Evolutionary conservation across 2,797 vertebrate species (phyloP).

Genomic region (Anas acuta): DNA sequence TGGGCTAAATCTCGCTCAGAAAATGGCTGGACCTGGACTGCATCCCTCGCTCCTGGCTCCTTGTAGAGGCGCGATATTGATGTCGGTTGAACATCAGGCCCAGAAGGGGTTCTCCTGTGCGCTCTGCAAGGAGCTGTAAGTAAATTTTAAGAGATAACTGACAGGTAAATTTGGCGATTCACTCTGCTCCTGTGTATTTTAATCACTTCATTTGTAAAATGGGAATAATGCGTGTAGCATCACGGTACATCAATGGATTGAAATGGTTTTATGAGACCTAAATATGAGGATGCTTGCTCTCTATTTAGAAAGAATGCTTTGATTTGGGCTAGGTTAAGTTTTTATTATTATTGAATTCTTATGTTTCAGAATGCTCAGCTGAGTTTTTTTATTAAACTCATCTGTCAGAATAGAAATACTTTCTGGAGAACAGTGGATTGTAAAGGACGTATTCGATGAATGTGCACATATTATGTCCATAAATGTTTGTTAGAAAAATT

Average conservation of each 20-base stretch:
- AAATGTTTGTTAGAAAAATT: conserved; percentile 66
- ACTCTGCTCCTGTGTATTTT: neutral
- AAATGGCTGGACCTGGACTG: neutral
- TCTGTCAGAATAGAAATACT: conserved; percentile 41
- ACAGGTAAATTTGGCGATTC: neutral
- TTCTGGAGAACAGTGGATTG: neutral
- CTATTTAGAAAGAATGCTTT: neutral
- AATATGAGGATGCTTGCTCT: neutral
- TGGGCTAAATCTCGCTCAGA: fast-evolving
- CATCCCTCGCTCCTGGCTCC: neutral
- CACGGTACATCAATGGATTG: neutral
- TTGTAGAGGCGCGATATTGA: neutral
- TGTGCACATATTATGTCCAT: conserved; percentile 17
- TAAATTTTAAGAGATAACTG: neutral
- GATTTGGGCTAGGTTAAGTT: neutral
- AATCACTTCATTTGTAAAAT: neutral
- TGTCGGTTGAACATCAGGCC: neutral
- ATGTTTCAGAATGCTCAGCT: neutral
- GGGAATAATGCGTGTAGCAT: neutral
- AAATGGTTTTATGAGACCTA: neutral
- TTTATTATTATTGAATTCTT: conserved; percentile 11
- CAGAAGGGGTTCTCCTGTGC: fast-evolving
- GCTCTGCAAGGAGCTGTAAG: neutral
- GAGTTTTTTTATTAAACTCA: conserved; percentile 55
- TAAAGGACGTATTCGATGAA: neutral